A percentile compares a stretch with the other conserved stretches of the same genome.
These are phyloP conservation scores for Galemys pyrenaicus DNA, from an alignment of 2,113 vertebrate species.

Conservation along the genomic window DNA sequence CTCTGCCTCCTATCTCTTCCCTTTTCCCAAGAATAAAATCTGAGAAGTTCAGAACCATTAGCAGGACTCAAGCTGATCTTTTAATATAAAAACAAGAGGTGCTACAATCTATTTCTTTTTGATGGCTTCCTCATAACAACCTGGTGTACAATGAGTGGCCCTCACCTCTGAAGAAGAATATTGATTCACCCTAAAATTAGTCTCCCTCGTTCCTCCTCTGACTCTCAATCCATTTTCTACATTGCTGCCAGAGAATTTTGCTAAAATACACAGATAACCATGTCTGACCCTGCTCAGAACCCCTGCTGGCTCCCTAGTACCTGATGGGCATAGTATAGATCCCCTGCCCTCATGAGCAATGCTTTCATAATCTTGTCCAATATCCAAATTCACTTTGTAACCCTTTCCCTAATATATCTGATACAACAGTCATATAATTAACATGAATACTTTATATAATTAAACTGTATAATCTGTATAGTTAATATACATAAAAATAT, in stretches of 20 bases:
- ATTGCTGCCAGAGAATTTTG: neutral
- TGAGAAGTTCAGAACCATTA: neutral
- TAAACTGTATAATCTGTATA: neutral
- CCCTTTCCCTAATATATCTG: neutral
- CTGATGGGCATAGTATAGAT: neutral
- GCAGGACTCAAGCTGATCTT: constrained; percentile 17
- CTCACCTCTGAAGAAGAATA: neutral
- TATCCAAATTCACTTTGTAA: neutral
- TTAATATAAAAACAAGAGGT: neutral
- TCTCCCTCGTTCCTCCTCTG: neutral
- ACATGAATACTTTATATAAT: neutral
- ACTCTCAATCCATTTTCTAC: neutral
- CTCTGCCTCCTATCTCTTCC: neutral
- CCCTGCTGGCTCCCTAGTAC: neutral
- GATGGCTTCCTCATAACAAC: neutral
- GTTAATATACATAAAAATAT: neutral
- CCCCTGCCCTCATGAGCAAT: neutral
- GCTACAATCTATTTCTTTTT: neutral
- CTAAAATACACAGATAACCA: neutral
- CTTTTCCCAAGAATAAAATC: constrained; percentile 13
- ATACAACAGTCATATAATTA: neutral
- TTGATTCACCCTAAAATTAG: neutral
- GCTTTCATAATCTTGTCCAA: neutral
- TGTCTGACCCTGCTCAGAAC: neutral
- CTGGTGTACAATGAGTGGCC: neutral